Evolutionary conservation across 2,888 invertebrate species (phyloP).

Genomic region (Eristalis arbustorum): DNA sequence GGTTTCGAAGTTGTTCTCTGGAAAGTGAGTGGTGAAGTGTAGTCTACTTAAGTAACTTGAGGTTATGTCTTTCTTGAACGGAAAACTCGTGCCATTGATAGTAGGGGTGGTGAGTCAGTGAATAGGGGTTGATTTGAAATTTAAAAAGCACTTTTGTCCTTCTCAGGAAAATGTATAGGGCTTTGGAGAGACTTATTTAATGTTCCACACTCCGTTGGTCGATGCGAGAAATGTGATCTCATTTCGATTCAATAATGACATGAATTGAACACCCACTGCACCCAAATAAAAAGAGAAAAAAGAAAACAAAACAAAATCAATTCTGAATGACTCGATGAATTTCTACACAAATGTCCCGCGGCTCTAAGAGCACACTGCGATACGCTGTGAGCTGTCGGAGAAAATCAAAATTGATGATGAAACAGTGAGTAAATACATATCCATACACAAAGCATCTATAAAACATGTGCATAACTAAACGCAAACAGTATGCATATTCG

Average conservation of each 20-base stretch:
- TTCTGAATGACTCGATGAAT: neutral
- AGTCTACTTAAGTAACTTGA: too few species aligned
- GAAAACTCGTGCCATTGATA: too few species aligned
- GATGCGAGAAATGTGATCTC: too few species aligned
- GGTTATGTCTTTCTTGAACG: too few species aligned
- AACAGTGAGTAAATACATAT: neutral
- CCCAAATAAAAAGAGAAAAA: neutral
- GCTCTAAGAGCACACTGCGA: neutral
- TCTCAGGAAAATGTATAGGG: too few species aligned
- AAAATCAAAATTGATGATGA: neutral
- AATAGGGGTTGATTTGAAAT: too few species aligned
- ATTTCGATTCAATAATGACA: neutral
- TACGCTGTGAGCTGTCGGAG: neutral
- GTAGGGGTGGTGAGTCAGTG: too few species aligned
- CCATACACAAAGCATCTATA: conserved; percentile 5
- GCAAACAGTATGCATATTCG: conserved; percentile 7
- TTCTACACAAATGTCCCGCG: neutral
- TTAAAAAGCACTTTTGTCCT: too few species aligned
- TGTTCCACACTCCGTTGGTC: too few species aligned
- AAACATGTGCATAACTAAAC: conserved; percentile 25
- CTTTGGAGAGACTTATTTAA: too few species aligned
- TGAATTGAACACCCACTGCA: conserved; percentile 3
- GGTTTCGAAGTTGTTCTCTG: too few species aligned
- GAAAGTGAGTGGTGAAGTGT: too few species aligned
- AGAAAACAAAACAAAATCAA: neutral